Base-by-base conservation (phyloP, 2,113 vertebrate species). In the Macrotus californicus region DNA sequence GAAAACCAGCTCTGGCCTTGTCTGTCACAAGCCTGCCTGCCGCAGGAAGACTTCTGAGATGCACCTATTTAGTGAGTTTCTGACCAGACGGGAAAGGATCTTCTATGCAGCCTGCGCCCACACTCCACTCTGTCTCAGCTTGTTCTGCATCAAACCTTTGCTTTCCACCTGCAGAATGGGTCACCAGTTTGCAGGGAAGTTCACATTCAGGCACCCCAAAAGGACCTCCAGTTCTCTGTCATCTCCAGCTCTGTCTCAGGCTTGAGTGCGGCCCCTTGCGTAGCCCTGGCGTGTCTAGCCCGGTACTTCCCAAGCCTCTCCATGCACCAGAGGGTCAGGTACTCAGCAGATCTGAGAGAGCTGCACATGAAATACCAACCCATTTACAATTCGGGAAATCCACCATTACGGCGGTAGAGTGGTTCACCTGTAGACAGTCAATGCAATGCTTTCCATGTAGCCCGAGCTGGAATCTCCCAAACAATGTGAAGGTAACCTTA, bases 401-500 rank as follows among this genome's bases (percentile, higher is more conserved):
- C 0, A 43, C 13, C 2, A 15, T 61, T 21, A 43, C 0, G 43
- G 64, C 26, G 46, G 24, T 9, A 67, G 43, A 70, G 7, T 2
- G 46, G 26, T 29, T 72, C 22, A 31, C 56, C 56, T 39, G 3
- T 1, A 6, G 26, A 36, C 1, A 59, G 59, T 36, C 14, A 15
- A 11, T 5, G 16, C 5, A 36, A 12, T 7, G 4, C 2, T 48
- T 59, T 73, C 29, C 22, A 54, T 22, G 48, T 56, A 87, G 56
- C 3, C 31, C n/a, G 56, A 56, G 54, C 41, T 79, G 2, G 5
- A 85, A 77, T 87, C 85, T 19, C 12, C 19, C n/a, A 70, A 83
- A 69, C 22, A 89, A 26, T 7, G 24, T 93, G 59, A 86, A 52
- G 61, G n/a, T 48, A n/a, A 59, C 52, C 67, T 94, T 43, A 76